Base-by-base conservation (phyloP, 2,888 invertebrate species). In the Cyaniris semiargus region DNA sequence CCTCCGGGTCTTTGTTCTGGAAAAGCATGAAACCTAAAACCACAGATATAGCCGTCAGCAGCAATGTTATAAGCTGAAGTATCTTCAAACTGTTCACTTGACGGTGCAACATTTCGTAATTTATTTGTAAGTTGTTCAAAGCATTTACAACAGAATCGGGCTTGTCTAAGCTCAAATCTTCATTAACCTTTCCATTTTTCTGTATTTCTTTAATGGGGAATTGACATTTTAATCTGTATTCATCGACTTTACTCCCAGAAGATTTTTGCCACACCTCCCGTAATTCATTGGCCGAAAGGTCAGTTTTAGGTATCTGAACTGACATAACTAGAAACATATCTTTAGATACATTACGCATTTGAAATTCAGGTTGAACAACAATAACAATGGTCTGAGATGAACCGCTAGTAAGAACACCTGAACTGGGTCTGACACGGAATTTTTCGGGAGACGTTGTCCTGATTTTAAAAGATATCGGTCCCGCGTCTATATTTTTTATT, bases 381-480 rank as follows among this genome's bases (percentile, higher is more conserved):
- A 98, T 97, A 60, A 95, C 94, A 0, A 98, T 95, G 0, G 94
- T 94, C 60, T 95, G 95, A 0, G 94, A 93, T 3, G 95, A 95
- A 10, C 96, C 96, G 0, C 96, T 95, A 1, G 94, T 90, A 76
- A 99, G 87, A 7, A 96, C 92, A 0, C 98, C 98, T 7, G 96
- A 96, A 83, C 97, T 98, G 0, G 98, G 99, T 76, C 98, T 95
- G 1, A 99, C 99, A 48, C 98, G 95, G 91, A 98, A 99, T 89
- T 98, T 98, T 84, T 98, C 98, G 0, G 99, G 99, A 0, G 98
- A 97, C 4, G 99, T 99, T 18, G 99, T 99, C 90, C 99, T 97
- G 80, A 99, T 97, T 97, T 99, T 93, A 75, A 94, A 95, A 1
- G 90, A 93, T 0, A 94, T 83, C 0, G 87, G 85, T 48, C 89